Evolutionary conservation across 2,797 vertebrate genomes (phyloP).

Genomic region (Buceros bicornis): DNA sequence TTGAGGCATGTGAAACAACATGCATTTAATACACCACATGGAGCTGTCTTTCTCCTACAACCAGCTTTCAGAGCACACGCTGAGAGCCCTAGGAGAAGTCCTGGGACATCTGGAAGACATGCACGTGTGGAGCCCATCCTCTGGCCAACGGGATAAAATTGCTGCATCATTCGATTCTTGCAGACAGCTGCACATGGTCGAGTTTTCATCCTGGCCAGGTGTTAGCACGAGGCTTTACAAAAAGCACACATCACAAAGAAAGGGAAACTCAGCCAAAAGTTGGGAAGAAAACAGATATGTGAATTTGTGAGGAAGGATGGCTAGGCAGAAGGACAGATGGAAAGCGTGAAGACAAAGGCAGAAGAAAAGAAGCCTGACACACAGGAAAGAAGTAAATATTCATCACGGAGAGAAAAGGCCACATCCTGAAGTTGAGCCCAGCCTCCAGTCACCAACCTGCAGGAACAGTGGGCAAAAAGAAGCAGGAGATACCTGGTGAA

Average conservation of each 20-base stretch:
- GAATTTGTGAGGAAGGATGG: neutral
- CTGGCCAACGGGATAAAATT: neutral
- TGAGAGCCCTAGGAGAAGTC: neutral
- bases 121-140: rapidly evolving
- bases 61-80: neutral
- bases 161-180: neutral
- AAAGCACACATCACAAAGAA: neutral
- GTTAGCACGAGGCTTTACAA: rapidly evolving
- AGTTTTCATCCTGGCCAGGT: neutral
- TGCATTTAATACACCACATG: neutral
- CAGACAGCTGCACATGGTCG: neutral
- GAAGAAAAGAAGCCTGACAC: constrained; percentile 15
- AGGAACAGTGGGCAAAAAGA: neutral
- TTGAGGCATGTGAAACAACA: neutral
- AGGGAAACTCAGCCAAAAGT: neutral
- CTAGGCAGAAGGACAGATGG: constrained; percentile 35
- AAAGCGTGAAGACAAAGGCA: neutral
- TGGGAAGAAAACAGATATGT: neutral
- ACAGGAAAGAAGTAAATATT: neutral
- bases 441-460: neutral
- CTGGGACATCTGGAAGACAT: neutral
- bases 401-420: neutral
- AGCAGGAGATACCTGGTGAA: neutral
- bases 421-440: neutral
- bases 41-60: neutral